Evolutionary conservation across 2,888 invertebrate genomes (phyloP), one percentile per base, ranked within the genome.

Genomic region (Hyppa rectilinea): DNA sequence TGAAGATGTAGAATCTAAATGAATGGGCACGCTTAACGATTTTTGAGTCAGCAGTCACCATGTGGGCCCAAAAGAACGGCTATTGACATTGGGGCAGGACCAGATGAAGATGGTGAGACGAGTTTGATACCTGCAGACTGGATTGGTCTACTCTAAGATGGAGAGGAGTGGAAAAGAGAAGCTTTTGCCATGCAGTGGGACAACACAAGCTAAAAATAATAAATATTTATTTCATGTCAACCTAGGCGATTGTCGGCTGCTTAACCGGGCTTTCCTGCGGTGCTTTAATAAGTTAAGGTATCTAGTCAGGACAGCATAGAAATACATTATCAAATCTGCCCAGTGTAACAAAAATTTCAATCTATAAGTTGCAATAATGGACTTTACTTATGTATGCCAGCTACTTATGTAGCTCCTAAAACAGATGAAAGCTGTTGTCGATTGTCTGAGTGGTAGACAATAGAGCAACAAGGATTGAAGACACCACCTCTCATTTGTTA

Each of bases 1-100:
- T 23, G 0, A 40, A 63, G 38, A 34, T 58, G 34, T 58, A 9
- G 59, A 78, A 78, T 71, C 26, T 53, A 23, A 53, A 78, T 58
- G 14, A 47, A 55, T 23, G 12, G 20, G 5, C 45, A 40, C 1
- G 12, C 2, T n/a, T 34, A 2, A 34, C 2, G 20, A 12, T 38
- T 52, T 31, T n/a, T 17, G 29, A 43, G 23, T n/a, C 6, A 0
- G 12, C 6, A 2, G 17, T 26, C 2, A 38, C 14, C 38, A n/a
- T n/a, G n/a, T n/a, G n/a, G n/a, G n/a, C n/a, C n/a, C n/a, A n/a
- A n/a, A n/a, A n/a, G n/a, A n/a, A n/a, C n/a, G n/a, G n/a, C n/a
- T n/a, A n/a, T n/a, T n/a, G n/a, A n/a, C n/a, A n/a, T n/a, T n/a
- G n/a, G n/a, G n/a, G n/a, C n/a, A n/a, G n/a, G n/a, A n/a, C n/a